Evolutionary conservation across 2,888 invertebrate species (phyloP), one percentile per base, ranked within the genome.

Genomic region (Drosophila conformis): DNA sequence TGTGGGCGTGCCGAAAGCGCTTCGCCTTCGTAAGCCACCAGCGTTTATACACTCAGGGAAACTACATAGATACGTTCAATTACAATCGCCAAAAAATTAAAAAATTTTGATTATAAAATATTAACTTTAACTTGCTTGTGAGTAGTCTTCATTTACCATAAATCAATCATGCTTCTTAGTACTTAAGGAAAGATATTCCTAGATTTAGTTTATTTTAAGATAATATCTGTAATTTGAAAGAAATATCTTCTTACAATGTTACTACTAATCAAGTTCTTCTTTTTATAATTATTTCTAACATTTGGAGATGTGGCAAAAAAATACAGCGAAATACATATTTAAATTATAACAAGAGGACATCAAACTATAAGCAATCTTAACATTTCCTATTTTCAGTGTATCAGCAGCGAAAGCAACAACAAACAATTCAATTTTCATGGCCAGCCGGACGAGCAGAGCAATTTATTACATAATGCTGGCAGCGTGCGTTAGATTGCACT

Each of bases 391-490:
- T 27, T 6, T 25, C 8, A 54, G 54, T 38, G 57, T 40, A 49
- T n/a, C n/a, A 40, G 40, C 40, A 13, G 29, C n/a, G 10, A 15
- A 21, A 42, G 38, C 64, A 87, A 82, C 85, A 84, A 80, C 85
- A 76, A 84, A 84, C 87, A 84, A 84, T 87, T 83, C 88, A 85
- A 85, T 85, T 88, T 85, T 83, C 88, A 77, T 80, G 69, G 75
- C 86, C 82, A 56, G 69, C 83, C 62, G 75, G 82, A 73, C 62
- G 79, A 68, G 67, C 52, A 64, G 36, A 57, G 77, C 84, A 85
- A 87, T 85, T 87, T 85, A 87, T 82, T 78, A 80, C 83, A 76
- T 86, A 85, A 88, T 85, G 87, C 82, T 80, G 76, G 69, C 82
- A 80, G 83, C 88, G 85, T 85, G 88, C 85, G 83, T 88, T 81